Base-by-base conservation (phyloP, 1,140 invertebrate species). In the Myzus persicae region DNA sequence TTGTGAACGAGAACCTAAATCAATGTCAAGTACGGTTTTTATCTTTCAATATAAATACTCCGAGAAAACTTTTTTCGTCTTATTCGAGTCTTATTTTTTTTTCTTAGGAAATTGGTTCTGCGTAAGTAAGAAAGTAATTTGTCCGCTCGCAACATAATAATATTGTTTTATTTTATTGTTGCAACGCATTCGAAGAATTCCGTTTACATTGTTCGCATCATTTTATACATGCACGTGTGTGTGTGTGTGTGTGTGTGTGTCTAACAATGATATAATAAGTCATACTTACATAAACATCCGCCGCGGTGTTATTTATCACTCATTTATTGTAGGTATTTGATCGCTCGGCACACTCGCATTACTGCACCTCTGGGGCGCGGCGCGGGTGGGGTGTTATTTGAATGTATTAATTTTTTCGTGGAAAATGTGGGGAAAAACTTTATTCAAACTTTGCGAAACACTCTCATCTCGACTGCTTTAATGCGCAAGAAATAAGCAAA, bases 91-190 rank as follows among this genome's bases (percentile, higher is more conserved):
- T 54, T 54, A 54, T 54, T 54, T n/a, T 67, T n/a, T 67, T 67
- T 67, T 20, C 14, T 36, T 76, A 76, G 31, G n/a, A 76, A n/a
- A n/a, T 76, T n/a, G 59, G 14, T n/a, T 76, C 59, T n/a, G 31
- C 31, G 4, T 76, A 76, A 59, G 8, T 59, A 59, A 76, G 31
- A 76, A 76, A 76, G 59, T 76, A 76, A 76, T n/a, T 76, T 76
- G 59, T 14, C 31, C n/a, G 59, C 59, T 76, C 1, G 36, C 59
- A 76, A 76, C 14, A 76, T 51, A 51, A 48, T 48, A 67, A 76
- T 76, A 76, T 76, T 76, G 59, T n/a, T 76, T 76, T 76, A 76
- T 76, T 76, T n/a, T n/a, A n/a, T n/a, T 36, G 59, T 76, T 18
- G n/a, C 36, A 76, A 76, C 14, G 59, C 59, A 76, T n/a, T 76